Evolutionary conservation across 30 jellyfish, hydroid and myxozoan species (phyloP).

Genomic region (Cassiopea xamachana): DNA sequence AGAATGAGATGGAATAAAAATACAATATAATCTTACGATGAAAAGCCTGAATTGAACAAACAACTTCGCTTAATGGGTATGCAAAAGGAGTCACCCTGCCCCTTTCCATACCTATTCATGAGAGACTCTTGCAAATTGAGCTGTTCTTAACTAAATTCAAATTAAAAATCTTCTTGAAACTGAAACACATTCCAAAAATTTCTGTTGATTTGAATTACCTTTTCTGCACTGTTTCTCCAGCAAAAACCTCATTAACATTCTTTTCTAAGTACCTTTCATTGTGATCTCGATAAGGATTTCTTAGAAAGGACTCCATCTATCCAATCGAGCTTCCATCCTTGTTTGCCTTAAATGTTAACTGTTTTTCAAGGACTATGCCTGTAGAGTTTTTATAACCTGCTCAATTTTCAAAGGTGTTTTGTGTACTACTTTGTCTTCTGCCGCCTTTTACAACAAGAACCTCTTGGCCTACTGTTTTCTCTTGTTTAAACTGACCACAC

Average conservation of each 20-base stretch:
- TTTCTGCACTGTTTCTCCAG: not conserved
- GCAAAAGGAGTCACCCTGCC: no score
- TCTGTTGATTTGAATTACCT: not conserved
- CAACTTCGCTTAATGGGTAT: no score
- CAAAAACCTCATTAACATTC: not conserved
- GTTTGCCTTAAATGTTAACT: not conserved
- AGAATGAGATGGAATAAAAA: no score
- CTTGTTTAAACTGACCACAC: not conserved
- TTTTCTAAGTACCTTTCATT: not conserved
- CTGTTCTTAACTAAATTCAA: no score
- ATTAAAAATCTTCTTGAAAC: not conserved
- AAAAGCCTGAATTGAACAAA: no score
- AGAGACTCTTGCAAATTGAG: no score
- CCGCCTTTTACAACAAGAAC: not conserved
- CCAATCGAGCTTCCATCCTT: not conserved
- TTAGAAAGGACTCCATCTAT: not conserved
- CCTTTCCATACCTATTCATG: no score
- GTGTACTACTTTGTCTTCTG: not conserved
- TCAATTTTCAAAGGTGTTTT: not conserved
- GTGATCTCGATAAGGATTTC: not conserved
- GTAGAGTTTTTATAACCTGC: not conserved
- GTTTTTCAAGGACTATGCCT: not conserved
- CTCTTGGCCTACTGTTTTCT: not conserved
- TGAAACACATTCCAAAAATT: not conserved
- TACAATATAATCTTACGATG: no score